phyloP scores from a whole-genome alignment of 2,888 invertebrate genomes.

The Melanotus villosus region DNA sequence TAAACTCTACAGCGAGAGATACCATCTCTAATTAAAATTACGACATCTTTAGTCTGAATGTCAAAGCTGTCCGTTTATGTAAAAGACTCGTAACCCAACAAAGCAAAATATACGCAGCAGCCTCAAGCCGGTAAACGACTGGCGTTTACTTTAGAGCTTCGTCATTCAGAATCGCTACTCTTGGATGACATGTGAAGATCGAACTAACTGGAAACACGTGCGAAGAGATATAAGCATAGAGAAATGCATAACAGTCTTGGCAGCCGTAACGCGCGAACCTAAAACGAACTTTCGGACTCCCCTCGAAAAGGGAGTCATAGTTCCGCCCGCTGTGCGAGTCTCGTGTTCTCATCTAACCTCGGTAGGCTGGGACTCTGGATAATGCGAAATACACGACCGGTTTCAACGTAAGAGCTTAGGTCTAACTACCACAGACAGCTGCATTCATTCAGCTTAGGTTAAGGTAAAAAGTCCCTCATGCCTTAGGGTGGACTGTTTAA shows the following conservation, averaged over 20 bases:
- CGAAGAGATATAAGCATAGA: conserved; percentile 25
- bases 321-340: conserved; percentile 13
- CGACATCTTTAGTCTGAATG: too few species aligned
- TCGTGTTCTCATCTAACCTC: conserved; percentile 20
- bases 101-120: too few species aligned
- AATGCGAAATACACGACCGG: neutral
- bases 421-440: neutral
- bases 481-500: neutral
- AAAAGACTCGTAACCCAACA: too few species aligned
- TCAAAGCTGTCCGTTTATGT: too few species aligned
- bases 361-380: conserved; percentile 16
- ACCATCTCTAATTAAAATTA: too few species aligned
- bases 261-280: neutral
- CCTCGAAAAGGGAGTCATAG: conserved; percentile 20
- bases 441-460: neutral
- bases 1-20: too few species aligned
- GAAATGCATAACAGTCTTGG: conserved; percentile 25
- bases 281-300: neutral
- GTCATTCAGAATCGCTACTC: too few species aligned
- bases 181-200: conserved; percentile 15
- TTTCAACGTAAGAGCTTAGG: neutral
- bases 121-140: too few species aligned
- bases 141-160: too few species aligned
- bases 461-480: neutral
- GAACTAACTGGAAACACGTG: conserved; percentile 34